phyloP scores from a whole-genome alignment of 2,113 vertebrate species.

The Salminus brasiliensis region DNA sequence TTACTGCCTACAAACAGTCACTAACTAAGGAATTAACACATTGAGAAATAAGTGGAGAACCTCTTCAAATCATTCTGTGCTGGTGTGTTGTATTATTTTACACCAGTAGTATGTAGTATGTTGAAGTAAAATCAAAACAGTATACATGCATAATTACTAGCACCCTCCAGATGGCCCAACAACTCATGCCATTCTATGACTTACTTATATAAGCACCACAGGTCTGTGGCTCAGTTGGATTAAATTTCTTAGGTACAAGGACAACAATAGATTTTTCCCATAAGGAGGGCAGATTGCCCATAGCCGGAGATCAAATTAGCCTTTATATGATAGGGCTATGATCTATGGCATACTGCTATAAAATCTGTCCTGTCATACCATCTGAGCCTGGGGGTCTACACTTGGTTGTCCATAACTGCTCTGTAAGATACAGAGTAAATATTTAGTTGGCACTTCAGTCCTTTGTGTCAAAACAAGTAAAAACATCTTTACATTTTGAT shows the following conservation, averaged over 20 bases:
- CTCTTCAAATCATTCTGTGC: background rate
- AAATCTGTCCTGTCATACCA: no score
- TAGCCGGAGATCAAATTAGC: background rate
- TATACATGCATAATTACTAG: background rate
- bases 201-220: background rate
- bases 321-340: background rate
- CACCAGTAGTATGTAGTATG: no score
- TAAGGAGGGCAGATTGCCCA: conserved; percentile 2
- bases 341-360: background rate
- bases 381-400: background rate
- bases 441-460: background rate
- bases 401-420: background rate
- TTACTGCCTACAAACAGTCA: background rate
- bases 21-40: background rate
- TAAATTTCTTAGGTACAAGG: background rate
- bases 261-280: conserved; percentile 17
- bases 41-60: background rate
- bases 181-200: background rate
- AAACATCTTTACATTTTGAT: background rate
- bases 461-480: background rate
- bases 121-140: background rate
- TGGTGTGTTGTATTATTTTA: no score
- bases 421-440: background rate
- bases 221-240: conserved; percentile 9
- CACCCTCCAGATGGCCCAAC: background rate